These are phyloP conservation scores for Notarius lentiginosus DNA, from an alignment of 2,113 vertebrate genomes.

Conservation along the genomic window DNA sequence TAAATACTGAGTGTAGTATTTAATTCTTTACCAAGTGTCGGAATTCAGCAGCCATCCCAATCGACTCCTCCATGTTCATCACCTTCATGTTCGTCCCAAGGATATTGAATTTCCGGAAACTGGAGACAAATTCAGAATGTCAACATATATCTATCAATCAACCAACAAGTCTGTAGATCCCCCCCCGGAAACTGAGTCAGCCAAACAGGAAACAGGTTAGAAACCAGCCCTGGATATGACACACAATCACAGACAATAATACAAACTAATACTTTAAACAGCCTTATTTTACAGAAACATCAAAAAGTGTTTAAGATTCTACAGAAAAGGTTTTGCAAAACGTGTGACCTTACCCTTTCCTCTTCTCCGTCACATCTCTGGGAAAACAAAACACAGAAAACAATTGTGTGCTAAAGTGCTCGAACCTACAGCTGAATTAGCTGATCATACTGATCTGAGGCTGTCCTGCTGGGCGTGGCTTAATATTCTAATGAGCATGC, in stretches of 20 bases:
- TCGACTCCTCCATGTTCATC: conserved; percentile 99
- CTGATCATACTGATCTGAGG: not conserved
- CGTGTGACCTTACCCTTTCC: conserved; percentile 80
- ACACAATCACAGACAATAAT: not conserved
- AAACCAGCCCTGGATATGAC: not conserved
- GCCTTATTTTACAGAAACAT: not conserved
- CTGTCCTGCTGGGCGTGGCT: not conserved
- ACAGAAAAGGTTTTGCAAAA: too few relatives aligned
- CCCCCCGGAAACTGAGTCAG: not conserved
- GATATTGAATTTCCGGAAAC: conserved; percentile 96
- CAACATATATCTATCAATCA: not conserved
- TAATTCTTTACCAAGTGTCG: conserved; percentile 83
- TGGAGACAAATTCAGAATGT: conserved; percentile 50
- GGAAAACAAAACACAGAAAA: conserved; percentile 35
- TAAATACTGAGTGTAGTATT: not conserved
- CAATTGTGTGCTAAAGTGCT: not conserved
- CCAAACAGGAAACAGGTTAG: not conserved
- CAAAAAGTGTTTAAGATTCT: not conserved
- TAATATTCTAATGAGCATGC: not conserved
- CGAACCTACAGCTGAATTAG: not conserved
- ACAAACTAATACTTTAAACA: not conserved
- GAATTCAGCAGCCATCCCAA: conserved; percentile 97
- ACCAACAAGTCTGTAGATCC: not conserved
- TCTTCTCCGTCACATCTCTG: conserved; percentile 91
- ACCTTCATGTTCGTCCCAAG: conserved; percentile 94